phyloP scores from a whole-genome alignment of 2,113 vertebrate species.

The Ceyx cyanopectus region DNA sequence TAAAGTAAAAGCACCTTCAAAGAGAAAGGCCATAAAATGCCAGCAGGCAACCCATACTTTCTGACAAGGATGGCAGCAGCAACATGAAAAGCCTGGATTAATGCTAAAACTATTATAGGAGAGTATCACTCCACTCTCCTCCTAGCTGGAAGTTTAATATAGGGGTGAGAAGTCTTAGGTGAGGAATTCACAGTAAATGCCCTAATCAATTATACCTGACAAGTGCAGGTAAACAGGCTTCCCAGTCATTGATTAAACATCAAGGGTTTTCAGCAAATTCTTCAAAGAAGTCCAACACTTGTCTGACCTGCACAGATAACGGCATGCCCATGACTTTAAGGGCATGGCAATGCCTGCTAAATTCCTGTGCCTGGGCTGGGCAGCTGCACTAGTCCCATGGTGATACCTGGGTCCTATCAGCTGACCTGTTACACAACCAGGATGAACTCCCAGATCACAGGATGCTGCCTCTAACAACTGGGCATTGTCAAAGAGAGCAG shows the following conservation, averaged over 20 bases:
- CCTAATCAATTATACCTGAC: constrained; percentile 20
- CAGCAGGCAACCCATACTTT: constrained; percentile 16
- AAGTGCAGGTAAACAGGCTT: constrained; percentile 10
- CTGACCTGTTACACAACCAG: fast-evolving
- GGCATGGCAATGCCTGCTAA: neutral
- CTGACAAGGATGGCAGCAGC: constrained; percentile 20
- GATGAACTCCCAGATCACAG: neutral
- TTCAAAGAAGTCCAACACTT: neutral
- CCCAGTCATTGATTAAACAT: constrained; percentile 31
- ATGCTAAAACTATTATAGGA: neutral
- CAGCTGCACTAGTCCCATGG: neutral
- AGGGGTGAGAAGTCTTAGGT: neutral
- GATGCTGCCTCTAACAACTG: neutral
- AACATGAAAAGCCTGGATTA: neutral
- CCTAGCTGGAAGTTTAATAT: neutral
- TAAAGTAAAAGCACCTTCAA: constrained; percentile 21
- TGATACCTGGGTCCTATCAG: neutral
- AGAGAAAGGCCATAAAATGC: constrained; percentile 54
- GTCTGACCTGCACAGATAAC: neutral
- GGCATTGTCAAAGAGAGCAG: too few species aligned
- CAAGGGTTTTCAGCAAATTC: neutral
- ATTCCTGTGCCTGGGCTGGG: neutral
- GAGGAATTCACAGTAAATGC: constrained; percentile 37
- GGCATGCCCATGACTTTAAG: fast-evolving
- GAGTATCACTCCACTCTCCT: neutral